A percentile compares a stretch with the other conserved stretches of the same genome.
These are phyloP conservation scores for Pyrrhia umbra DNA, from an alignment of 2,888 invertebrate species.

Conservation along the genomic window DNA sequence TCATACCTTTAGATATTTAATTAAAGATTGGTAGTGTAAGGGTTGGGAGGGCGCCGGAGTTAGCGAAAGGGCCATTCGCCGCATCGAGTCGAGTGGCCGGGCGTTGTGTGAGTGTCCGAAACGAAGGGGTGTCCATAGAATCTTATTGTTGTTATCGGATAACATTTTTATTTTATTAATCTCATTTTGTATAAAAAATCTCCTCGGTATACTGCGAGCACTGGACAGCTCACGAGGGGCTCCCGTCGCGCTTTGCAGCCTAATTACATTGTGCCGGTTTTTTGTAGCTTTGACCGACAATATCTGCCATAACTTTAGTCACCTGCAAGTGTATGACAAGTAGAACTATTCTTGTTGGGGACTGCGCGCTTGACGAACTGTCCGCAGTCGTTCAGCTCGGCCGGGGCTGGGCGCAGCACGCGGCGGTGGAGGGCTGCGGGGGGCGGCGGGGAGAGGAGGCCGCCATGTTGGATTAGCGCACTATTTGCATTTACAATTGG, in stretches of 20 bases:
- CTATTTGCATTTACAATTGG: conserved; percentile 83
- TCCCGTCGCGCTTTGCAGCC: no score
- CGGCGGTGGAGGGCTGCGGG: conserved; percentile 28
- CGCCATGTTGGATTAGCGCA: conserved; percentile 77
- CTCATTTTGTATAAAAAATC: conserved; percentile 32
- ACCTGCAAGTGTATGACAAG: no score
- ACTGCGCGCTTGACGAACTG: no score
- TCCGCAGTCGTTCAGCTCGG: no score
- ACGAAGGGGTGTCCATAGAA: conserved; percentile 32
- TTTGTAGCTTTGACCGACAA: no score
- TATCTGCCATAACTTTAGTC: no score
- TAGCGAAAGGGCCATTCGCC: not conserved
- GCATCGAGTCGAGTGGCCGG: conserved; percentile 13
- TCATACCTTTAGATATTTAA: conserved; percentile 66
- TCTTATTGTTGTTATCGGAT: conserved; percentile 55
- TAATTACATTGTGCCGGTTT: no score
- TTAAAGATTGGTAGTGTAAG: conserved; percentile 69
- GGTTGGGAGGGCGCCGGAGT: conserved; percentile 52
- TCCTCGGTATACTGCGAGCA: not conserved
- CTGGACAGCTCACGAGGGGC: no score
- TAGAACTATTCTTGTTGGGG: no score
- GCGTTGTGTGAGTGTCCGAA: no score
- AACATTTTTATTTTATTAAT: conserved; percentile 62
- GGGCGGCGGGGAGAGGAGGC: conserved; percentile 50
- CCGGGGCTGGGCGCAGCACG: conserved; percentile 31